phyloP scores from a whole-genome alignment of 64 coral and sea anemone species.

The Montipora cactus region DNA sequence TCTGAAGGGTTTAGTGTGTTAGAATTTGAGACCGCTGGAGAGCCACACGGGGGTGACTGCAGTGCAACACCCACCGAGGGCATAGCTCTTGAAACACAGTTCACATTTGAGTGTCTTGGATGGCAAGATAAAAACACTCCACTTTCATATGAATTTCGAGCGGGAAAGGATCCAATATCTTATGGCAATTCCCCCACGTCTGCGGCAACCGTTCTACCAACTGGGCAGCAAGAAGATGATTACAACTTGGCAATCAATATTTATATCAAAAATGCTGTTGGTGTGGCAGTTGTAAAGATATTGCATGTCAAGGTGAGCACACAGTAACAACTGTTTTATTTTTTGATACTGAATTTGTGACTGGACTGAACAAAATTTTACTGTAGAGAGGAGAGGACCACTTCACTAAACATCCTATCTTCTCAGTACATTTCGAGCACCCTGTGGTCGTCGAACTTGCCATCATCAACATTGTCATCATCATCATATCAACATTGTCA shows the following conservation, averaged over 20 bases:
- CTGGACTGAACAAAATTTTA: neutral
- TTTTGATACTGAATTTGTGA: neutral
- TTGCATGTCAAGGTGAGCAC: conserved; percentile 28
- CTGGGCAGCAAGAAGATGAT: neutral
- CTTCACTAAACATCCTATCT: neutral
- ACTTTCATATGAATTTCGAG: conserved; percentile 32
- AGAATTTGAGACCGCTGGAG: conserved; percentile 28
- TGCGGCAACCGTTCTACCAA: neutral
- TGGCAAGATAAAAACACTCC: conserved; percentile 31
- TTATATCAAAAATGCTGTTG: conserved; percentile 12
- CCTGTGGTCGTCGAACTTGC: neutral
- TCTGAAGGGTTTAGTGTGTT: conserved; percentile 7
- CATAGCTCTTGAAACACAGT: neutral
- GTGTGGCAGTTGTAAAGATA: neutral
- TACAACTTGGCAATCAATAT: neutral
- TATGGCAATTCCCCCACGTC: conserved; percentile 21
- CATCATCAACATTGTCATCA: too few species aligned
- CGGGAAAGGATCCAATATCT: conserved; percentile 7
- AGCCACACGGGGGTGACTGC: neutral
- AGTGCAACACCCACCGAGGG: neutral
- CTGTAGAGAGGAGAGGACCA: too few species aligned
- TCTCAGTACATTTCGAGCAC: neutral
- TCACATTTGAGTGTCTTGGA: conserved; percentile 17
- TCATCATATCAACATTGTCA: too few species aligned
- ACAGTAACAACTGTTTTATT: neutral